Evolutionary conservation across 2,797 vertebrate genomes (phyloP).

Genomic region (Cephalopachus bancanus): DNA sequence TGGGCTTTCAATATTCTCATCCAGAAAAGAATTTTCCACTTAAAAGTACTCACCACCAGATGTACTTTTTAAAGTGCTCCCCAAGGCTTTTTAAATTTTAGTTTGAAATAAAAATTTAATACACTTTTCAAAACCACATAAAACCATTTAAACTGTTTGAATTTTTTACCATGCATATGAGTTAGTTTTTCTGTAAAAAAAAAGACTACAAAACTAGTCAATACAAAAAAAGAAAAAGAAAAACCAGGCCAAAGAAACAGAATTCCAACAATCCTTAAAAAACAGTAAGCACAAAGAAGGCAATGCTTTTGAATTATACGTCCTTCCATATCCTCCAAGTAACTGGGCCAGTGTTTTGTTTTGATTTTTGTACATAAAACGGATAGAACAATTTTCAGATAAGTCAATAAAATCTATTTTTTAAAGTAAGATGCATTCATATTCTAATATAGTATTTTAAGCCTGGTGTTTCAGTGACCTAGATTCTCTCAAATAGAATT

Average conservation of each 20-base stretch:
- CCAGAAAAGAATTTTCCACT: slow-evolving; percentile 13
- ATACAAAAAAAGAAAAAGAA: neutral
- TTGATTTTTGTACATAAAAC: neutral
- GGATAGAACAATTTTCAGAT: neutral
- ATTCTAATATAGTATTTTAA: neutral
- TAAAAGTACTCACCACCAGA: neutral
- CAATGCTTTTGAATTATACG: neutral
- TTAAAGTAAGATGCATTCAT: neutral
- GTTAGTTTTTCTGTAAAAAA: slow-evolving; percentile 43
- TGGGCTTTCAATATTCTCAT: neutral
- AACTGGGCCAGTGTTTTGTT: neutral
- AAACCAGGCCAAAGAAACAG: neutral
- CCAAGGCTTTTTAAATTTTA: neutral
- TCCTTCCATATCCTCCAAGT: neutral
- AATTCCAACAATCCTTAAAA: slow-evolving; percentile 11
- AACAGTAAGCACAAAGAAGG: neutral
- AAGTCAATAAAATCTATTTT: slow-evolving; percentile 18
- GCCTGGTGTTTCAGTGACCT: neutral
- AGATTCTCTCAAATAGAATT: neutral
- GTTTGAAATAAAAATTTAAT: slow-evolving; percentile 23
- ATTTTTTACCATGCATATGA: neutral
- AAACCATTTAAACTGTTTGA: neutral
- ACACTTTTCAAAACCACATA: slow-evolving; percentile 49
- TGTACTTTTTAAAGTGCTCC: neutral
- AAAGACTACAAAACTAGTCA: slow-evolving; percentile 17